phyloP scores from a whole-genome alignment of 2,113 vertebrate genomes.

The Xenotilapia flavipinnis region DNA sequence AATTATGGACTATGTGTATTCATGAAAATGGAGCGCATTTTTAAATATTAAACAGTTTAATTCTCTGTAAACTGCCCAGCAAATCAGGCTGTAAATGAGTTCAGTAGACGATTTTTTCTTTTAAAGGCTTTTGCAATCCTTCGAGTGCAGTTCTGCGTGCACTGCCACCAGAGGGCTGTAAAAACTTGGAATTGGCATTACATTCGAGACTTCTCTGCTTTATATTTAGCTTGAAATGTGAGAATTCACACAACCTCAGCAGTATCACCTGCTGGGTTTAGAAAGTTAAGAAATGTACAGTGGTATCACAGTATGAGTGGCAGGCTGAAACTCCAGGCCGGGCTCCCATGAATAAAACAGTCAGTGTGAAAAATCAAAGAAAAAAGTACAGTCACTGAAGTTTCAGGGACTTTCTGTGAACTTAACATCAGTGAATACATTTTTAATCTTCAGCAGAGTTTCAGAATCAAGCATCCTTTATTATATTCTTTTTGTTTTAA shows the following conservation, averaged over 20 bases:
- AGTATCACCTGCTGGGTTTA: background rate
- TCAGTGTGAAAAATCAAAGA: background rate
- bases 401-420: background rate
- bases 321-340: background rate
- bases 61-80: background rate
- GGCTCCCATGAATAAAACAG: background rate
- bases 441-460: background rate
- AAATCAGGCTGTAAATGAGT: background rate
- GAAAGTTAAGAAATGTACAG: background rate
- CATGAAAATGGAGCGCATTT: background rate
- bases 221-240: background rate
- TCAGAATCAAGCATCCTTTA: background rate
- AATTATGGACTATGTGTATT: background rate
- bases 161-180: background rate
- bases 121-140: background rate
- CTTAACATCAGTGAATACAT: background rate
- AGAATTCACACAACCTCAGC: background rate
- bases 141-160: background rate
- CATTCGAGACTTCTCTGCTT: background rate
- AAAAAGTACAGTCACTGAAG: background rate
- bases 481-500: background rate
- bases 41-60: background rate
- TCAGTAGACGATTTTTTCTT: background rate
- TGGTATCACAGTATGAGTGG: background rate
- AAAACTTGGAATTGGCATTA: background rate